phyloP scores from a whole-genome alignment of 2,797 vertebrate genomes.

The Scomberomorus guttatus region DNA sequence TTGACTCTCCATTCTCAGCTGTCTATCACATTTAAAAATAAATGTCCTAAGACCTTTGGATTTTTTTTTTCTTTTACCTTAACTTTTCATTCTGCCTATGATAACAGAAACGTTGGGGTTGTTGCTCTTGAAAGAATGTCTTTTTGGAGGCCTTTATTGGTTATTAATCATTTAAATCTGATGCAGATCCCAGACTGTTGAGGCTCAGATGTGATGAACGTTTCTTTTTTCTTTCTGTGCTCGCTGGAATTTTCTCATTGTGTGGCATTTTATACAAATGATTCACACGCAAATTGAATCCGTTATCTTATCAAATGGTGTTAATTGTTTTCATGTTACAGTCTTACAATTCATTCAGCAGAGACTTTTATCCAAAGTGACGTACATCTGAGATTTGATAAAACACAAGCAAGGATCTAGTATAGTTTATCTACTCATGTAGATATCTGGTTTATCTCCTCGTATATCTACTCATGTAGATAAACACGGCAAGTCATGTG shows the following conservation, averaged over 20 bases:
- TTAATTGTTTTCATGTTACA: not conserved
- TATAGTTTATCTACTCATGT: not conserved
- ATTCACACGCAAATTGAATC: not conserved
- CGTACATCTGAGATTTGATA: too few species aligned
- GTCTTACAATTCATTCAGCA: too few species aligned
- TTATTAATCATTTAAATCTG: constrained; percentile 43
- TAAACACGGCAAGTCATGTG: not conserved
- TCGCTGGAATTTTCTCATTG: constrained; percentile 6
- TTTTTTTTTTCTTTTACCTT: not conserved
- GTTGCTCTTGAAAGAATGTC: constrained; percentile 21
- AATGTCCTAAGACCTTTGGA: constrained; percentile 26
- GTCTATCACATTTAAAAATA: constrained; percentile 19
- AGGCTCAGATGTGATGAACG: constrained; percentile 41
- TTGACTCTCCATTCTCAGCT: constrained; percentile 28
- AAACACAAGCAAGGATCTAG: too few species aligned
- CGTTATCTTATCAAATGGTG: not conserved
- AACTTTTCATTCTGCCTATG: constrained; percentile 32
- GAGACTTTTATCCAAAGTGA: too few species aligned
- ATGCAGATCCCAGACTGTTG: constrained; percentile 21
- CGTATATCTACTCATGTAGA: not conserved
- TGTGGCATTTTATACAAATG: not conserved
- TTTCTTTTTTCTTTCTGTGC: not conserved
- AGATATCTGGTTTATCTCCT: too few species aligned
- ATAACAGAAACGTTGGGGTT: constrained; percentile 24
- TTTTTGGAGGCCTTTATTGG: constrained; percentile 27